phyloP scores from a whole-genome alignment of 1,140 invertebrate genomes.

The Uloborus diversus region DNA sequence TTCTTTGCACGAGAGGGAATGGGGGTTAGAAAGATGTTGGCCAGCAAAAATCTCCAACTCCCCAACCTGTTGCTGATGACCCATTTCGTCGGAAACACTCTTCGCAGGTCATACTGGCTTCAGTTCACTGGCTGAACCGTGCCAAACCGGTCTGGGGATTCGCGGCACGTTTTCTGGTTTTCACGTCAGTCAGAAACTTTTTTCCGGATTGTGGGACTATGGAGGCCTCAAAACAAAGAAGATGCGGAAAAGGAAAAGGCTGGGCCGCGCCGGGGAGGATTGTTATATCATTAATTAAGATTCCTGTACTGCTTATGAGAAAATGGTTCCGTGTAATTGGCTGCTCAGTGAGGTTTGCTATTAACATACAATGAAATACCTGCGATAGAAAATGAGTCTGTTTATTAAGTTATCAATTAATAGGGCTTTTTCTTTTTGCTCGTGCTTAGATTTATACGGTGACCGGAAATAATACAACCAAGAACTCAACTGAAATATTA shows the following conservation, averaged over 20 bases:
- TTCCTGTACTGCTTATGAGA: background rate
- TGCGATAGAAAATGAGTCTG: background rate
- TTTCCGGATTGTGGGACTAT: slow-evolving; percentile 11
- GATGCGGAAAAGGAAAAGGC: too few species aligned
- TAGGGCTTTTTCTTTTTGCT: slow-evolving; percentile 17
- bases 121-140: slow-evolving; percentile 44
- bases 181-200: background rate
- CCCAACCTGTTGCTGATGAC: slow-evolving; percentile 26
- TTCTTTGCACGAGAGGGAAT: background rate
- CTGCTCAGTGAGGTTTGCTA: background rate
- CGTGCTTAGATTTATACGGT: too few species aligned
- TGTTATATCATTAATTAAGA: slow-evolving; percentile 32
- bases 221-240: background rate
- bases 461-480: too few species aligned
- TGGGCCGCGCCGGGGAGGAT: background rate
- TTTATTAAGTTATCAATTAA: background rate
- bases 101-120: slow-evolving; percentile 30
- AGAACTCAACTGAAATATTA: too few species aligned
- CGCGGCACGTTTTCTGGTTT: background rate
- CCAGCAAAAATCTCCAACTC: background rate
- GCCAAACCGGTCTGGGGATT: slow-evolving; percentile 22
- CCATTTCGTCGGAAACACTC: slow-evolving; percentile 21
- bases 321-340: background rate
- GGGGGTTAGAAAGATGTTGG: slow-evolving; percentile 17
- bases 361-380: slow-evolving; percentile 5